Evolutionary conservation across 2,113 vertebrate species (phyloP), one percentile per base, ranked within the genome.

Genomic region (Phalacrocorax carbo): DNA sequence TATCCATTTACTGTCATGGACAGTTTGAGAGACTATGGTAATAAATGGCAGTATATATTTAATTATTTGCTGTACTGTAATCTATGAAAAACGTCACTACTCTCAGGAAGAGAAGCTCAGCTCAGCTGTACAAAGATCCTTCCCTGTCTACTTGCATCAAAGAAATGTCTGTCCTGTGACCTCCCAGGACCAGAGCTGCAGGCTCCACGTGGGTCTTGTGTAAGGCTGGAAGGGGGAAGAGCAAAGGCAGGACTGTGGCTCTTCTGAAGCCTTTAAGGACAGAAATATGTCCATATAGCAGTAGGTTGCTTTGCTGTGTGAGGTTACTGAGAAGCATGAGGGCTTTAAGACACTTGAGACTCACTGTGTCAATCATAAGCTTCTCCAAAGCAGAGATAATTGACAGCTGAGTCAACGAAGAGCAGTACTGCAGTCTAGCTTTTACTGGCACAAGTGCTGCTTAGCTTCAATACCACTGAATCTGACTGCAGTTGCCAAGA

Each of bases 121-220:
- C 22, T 82, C 32, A 46, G 32, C 27, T 54, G 9, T 13, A 68
- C 36, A 54, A 76, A 85, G 8, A 8, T 14, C 11, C 6, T 82
- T 82, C 34, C 11, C 18, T 52, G 10, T 29, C 42, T 49, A 9
- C n/a, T 46, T 66, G 34, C 29, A 70, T 57, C 48, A 82, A 58
- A 70, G 13, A 70, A 70, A 70, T 15, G 8, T 48, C 20, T 76
- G 54, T 48, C 16, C 42, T 25, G 18, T 0, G 1, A 13, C 12
- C 8, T 48, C 10, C 26, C 58, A 79, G 29, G 5, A 42, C 9
- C 6, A 66, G 46, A 91, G 13, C 22, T 57, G 16, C 5, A 38
- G 22, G 17, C 4, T 75, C 40, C 2, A 0, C 7, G 5, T 4
- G 11, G 11, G 5, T 78, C 36, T 62, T 8, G 2, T 23, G 2